These are phyloP conservation scores for Chiridota heheva DNA, from an alignment of 35 echinoderm and acorn worm species.

Conservation along the genomic window DNA sequence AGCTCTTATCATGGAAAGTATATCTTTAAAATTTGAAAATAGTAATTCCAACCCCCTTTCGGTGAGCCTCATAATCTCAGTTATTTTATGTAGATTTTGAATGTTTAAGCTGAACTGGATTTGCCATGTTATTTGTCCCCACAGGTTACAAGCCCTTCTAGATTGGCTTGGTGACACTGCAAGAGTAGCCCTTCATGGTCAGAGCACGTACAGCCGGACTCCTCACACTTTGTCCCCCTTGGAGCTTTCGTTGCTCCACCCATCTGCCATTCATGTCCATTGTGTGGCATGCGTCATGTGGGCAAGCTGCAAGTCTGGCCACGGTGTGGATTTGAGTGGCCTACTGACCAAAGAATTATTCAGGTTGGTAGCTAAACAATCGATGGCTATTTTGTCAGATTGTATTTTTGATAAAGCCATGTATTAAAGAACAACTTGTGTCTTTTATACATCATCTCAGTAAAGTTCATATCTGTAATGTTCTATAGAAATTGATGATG, in stretches of 20 bases:
- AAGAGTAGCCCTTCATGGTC: slow-evolving; percentile 79
- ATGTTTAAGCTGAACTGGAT: too few species aligned
- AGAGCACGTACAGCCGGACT: slow-evolving; percentile 66
- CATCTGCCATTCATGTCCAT: slow-evolving; percentile 78
- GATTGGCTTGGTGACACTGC: slow-evolving; percentile 98
- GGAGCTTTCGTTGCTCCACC: slow-evolving; percentile 70
- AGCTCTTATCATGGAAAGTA: too few species aligned
- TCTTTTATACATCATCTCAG: too few species aligned
- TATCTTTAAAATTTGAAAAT: too few species aligned
- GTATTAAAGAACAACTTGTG: too few species aligned
- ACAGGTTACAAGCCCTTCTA: slow-evolving; percentile 84
- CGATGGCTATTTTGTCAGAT: too few species aligned
- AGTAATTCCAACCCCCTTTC: too few species aligned
- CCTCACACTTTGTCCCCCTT: slow-evolving; percentile 80
- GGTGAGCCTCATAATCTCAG: too few species aligned
- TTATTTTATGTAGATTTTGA: too few species aligned
- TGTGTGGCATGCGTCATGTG: slow-evolving; percentile 88
- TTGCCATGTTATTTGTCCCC: slow-evolving; percentile 5
- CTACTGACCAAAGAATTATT: slow-evolving; percentile 88
- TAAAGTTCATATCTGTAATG: too few species aligned
- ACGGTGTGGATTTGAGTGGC: slow-evolving; percentile 47
- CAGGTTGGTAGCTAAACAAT: slow-evolving; percentile 82
- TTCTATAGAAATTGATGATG: too few species aligned
- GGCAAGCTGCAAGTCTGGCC: slow-evolving; percentile 60
- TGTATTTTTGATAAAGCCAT: too few species aligned